Conservation (phyloP, 2,113 vertebrate genomes). For the Elgaria multicarinata region DNA sequence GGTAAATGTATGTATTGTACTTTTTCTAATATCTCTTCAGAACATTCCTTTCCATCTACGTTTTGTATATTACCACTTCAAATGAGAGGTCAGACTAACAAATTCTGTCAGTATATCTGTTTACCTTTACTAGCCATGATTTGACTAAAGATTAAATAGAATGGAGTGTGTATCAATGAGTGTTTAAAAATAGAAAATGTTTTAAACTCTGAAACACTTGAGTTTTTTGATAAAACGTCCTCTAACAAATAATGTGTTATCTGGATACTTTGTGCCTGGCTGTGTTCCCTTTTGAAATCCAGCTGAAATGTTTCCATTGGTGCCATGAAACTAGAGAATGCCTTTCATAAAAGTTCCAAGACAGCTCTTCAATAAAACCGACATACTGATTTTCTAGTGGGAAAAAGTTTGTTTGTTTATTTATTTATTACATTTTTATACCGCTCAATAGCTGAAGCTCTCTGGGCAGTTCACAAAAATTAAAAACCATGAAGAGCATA, state of each 20-base stretch:
- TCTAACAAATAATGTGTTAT: not conserved
- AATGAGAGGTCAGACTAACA: no score
- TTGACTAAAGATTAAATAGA: not conserved
- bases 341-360: not conserved
- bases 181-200: not conserved
- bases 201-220: not conserved
- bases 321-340: not conserved
- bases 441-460: no score
- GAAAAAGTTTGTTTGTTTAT: no score
- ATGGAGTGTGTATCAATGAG: not conserved
- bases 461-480: no score
- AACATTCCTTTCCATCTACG: not conserved
- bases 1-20: not conserved
- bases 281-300: slow-evolving; percentile 16
- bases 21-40: not conserved
- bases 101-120: not conserved
- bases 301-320: not conserved
- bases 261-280: not conserved
- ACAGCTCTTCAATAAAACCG: not conserved
- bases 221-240: not conserved
- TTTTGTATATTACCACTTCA: not conserved
- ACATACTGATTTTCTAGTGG: not conserved
- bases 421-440: no score
- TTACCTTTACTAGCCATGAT: not conserved
- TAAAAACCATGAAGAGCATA: no score